These are phyloP conservation scores for Tenthredo livida DNA, from an alignment of 2,888 invertebrate genomes.

Conservation along the genomic window DNA sequence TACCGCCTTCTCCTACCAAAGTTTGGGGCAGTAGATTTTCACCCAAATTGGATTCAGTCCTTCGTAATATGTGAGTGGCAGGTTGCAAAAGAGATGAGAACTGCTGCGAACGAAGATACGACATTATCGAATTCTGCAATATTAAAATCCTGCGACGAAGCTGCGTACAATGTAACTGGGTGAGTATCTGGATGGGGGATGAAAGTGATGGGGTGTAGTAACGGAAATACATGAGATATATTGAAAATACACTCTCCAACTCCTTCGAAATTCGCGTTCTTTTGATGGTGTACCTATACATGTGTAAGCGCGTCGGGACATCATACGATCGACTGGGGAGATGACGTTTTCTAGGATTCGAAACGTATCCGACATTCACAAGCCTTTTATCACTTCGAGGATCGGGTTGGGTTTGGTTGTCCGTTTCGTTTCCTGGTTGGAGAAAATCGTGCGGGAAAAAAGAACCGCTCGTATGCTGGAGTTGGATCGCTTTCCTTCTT, in stretches of 20 bases:
- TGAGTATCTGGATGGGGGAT: conserved; percentile 51
- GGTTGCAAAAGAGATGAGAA: not conserved
- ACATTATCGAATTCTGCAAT: conserved; percentile 68
- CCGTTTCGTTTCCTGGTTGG: not conserved
- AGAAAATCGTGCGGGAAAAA: not conserved
- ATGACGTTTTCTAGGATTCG: conserved; percentile 24
- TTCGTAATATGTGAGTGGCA: too few relatives aligned
- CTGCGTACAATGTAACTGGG: conserved; percentile 65
- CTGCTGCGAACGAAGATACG: conserved; percentile 19
- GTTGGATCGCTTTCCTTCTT: not conserved
- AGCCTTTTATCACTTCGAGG: not conserved
- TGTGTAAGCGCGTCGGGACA: not conserved
- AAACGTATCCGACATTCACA: conserved; percentile 16
- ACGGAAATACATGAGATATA: conserved; percentile 73
- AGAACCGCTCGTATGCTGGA: not conserved
- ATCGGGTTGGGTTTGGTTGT: conserved; percentile 1
- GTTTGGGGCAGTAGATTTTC: not conserved
- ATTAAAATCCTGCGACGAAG: conserved; percentile 68
- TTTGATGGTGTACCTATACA: conserved; percentile 55
- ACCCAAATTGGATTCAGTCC: not conserved
- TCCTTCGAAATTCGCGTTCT: conserved; percentile 66
- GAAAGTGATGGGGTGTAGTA: conserved; percentile 54
- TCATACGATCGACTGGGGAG: conserved; percentile 33
- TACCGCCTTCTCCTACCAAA: conserved; percentile 4
- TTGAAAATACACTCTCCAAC: conserved; percentile 69